phyloP scores from a whole-genome alignment of 2,797 vertebrate species.

The Argyrosomus regius region DNA sequence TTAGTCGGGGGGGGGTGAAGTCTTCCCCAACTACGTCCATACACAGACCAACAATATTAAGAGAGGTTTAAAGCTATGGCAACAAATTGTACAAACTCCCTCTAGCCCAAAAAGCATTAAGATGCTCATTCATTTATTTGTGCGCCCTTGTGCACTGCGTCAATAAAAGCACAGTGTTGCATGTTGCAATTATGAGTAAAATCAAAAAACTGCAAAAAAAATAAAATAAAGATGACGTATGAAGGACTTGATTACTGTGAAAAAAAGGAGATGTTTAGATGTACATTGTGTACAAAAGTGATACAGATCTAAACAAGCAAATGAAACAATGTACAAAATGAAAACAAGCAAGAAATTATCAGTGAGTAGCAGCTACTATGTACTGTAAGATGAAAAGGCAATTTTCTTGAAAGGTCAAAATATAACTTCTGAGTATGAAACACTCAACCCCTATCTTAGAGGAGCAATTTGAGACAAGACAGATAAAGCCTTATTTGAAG shows the following conservation, averaged over 20 bases:
- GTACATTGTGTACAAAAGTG: no score
- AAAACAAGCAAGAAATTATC: neutral
- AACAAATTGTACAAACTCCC: constrained; percentile 25
- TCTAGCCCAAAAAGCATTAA: neutral
- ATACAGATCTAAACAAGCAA: neutral
- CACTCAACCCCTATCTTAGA: neutral
- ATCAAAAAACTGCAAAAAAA: neutral
- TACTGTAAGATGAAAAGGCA: neutral
- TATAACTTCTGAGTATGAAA: constrained; percentile 4
- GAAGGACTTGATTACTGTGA: neutral
- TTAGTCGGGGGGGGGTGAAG: constrained; percentile 18
- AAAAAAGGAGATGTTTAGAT: no score
- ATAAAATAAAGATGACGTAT: neutral
- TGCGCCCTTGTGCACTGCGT: neutral
- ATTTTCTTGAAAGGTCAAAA: neutral
- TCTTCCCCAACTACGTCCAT: neutral
- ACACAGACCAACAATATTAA: constrained; percentile 29
- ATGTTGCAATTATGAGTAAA: constrained; percentile 1
- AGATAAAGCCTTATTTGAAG: neutral
- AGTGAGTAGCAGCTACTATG: neutral
- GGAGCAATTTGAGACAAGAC: neutral
- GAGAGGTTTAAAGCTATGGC: constrained; percentile 17
- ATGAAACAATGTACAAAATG: neutral
- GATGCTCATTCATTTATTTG: neutral
- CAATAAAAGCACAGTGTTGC: neutral